Evolutionary conservation across 2,113 vertebrate species (phyloP), one percentile per base, ranked within the genome.

Genomic region (Crypturellus undulatus): DNA sequence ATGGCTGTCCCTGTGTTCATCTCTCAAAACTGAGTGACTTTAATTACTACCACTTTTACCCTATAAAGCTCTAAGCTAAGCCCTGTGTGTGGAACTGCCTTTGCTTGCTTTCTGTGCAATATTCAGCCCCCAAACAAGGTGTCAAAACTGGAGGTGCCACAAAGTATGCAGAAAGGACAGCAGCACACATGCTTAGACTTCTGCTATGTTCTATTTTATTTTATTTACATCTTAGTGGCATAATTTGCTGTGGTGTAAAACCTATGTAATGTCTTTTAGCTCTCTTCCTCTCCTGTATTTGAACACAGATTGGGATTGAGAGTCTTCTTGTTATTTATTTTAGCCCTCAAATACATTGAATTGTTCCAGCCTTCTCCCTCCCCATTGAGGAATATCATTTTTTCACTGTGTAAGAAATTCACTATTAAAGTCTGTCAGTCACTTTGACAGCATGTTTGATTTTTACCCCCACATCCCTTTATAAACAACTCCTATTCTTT

Each of bases 131-230:
- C 8, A 67, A 87, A 38, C 26, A 40, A 19, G 38, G 12, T 88
- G 22, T 2, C 10, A 40, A 30, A 54, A 89, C 34, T 47, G 13
- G 34, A 36, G 26, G 9, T 4, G 5, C 13, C 56, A 26, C 38
- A 40, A 45, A 67, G 32, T 0, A 1, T 4, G 7, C 67, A 52
- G 38, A 58, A 60, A 40, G 32, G 18, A 28, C 1, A 0, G 65
- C 43, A 71, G 21, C 62, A 6, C 38, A 63, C 62, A 75, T 76
- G 43, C 26, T 30, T 38, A 13, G 19, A 43, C 4, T 49, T 79
- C 54, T 26, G 2, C 47, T 71, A 34, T 10, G 11, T 58, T 70
- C 21, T 6, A 20, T 89, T 79, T 68, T 2, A 49, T 63, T 56
- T 78, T 75, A 83, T 52, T 79, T 59, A 18, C 73, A 62, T 14